Conservation (phyloP, 2,888 invertebrate species). For the Lepas anatifera region DNA sequence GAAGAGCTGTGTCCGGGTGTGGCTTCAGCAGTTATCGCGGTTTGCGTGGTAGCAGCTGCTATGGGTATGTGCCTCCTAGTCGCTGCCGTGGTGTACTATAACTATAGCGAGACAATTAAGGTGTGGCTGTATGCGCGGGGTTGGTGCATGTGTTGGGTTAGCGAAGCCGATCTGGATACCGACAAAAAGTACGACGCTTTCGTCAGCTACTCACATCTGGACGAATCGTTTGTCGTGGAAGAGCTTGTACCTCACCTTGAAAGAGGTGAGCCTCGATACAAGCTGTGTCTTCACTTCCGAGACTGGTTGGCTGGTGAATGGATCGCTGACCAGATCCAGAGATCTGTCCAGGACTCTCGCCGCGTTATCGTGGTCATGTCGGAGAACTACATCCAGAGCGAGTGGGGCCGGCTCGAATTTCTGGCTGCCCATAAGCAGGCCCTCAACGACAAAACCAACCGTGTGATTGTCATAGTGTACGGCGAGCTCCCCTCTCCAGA, state of each 20-base stretch:
- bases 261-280: conserved; percentile 47
- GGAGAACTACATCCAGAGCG: conserved; percentile 56
- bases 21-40: conserved; percentile 14
- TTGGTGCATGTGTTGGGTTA: conserved; percentile 48
- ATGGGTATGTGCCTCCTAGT: conserved; percentile 23
- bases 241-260: conserved; percentile 54
- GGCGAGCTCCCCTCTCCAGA: conserved; percentile 47
- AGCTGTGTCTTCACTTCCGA: conserved; percentile 57
- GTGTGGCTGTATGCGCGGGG: conserved; percentile 53
- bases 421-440: conserved; percentile 58
- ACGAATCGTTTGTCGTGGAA: conserved; percentile 54
- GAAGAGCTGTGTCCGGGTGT: conserved; percentile 14
- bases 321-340: conserved; percentile 53
- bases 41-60: conserved; percentile 22
- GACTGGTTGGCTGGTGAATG: conserved; percentile 62
- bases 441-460: conserved; percentile 50
- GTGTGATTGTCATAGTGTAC: conserved; percentile 59
- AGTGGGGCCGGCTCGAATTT: conserved; percentile 65
- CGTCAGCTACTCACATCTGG: conserved; percentile 60
- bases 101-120: conserved; percentile 43
- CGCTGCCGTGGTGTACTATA: conserved; percentile 27
- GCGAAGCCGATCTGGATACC: conserved; percentile 48
- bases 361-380: conserved; percentile 57
- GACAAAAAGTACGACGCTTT: conserved; percentile 61
- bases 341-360: conserved; percentile 55